A percentile compares a stretch with the other conserved stretches of the same genome.
phyloP scores from a whole-genome alignment of 2,797 vertebrate genomes.

The Mormyrus hasselquistii region DNA sequence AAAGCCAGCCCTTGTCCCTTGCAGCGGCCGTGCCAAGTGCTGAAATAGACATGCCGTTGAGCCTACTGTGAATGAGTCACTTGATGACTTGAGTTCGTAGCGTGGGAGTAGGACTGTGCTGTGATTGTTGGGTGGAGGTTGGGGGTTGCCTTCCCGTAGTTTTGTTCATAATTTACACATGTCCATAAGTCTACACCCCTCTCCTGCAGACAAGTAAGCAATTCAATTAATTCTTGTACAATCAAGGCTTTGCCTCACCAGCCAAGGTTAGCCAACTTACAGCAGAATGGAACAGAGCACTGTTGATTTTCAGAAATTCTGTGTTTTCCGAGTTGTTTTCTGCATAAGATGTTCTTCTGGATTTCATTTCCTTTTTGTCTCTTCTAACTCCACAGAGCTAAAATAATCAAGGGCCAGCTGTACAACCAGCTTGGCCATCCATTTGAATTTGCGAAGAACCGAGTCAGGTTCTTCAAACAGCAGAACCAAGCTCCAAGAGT shows the following conservation, averaged over 20 bases:
- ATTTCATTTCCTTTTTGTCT: constrained; percentile 25
- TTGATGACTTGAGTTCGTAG: background rate
- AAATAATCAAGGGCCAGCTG: background rate
- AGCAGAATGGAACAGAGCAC: background rate
- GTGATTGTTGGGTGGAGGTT: background rate
- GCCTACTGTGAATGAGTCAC: constrained; percentile 22
- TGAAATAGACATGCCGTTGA: constrained; percentile 27
- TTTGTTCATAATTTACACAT: background rate
- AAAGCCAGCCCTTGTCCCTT: background rate
- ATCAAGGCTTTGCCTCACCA: background rate
- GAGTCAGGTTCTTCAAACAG: background rate
- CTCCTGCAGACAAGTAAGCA: background rate
- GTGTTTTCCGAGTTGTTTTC: no score
- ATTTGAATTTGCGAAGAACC: background rate
- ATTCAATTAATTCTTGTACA: background rate
- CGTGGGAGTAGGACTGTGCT: background rate
- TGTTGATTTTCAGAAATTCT: background rate
- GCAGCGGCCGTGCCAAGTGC: constrained; percentile 23
- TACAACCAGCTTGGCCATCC: background rate
- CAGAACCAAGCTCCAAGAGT: background rate
- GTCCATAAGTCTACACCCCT: background rate
- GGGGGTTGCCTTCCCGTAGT: background rate
- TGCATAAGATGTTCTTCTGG: background rate
- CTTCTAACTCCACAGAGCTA: constrained; percentile 42
- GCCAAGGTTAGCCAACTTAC: background rate